Base-by-base conservation (phyloP, 2,113 vertebrate genomes). In the Ceuthmochares aereus region DNA sequence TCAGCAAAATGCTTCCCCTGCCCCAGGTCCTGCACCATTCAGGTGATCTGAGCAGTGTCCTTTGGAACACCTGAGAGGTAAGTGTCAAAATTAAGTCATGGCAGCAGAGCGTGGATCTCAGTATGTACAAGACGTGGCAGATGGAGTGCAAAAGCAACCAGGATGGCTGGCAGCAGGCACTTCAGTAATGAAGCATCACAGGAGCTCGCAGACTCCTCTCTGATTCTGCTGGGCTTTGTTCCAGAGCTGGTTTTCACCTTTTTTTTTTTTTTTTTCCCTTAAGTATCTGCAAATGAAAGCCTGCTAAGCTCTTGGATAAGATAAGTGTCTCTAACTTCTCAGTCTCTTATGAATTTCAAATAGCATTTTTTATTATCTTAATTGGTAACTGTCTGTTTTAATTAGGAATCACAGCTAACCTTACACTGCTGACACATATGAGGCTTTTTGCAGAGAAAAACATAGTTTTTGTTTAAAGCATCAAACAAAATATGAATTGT, bases 41-140 rank as follows among this genome's bases (percentile, higher is more conserved):
- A 74, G 89, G 86, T 89, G 80, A 20, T 52, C 26, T 0, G 0
- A 55, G 88, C 37, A 12, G 59, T 21, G 59, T 58, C 1, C 3
- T 4, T 83, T 26, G 82, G 74, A 70, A 87, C 85, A 87, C 84
- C 74, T 47, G 54, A 58, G 63, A 75, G 59, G 67, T 17, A 43
- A 3, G 69, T 70, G 84, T 78, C 87, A 84, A 13, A 56, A 72
- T 36, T 32, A 60, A 93, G 60, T 7, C 69, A 68, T 70, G 83
- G 55, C 3, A 23, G 68, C 85, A 84, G 76, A 78, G 37, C 62
- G 68, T 49, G 83, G 34, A 49, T 67, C 92, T 84, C 90, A 58
- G 59, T 45, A 12, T 4, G n/a, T 90, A 96, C 93, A 96, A 94
- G 96, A 88, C 20, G 14, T 89, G 79, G 86, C 96, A 97, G 96